Base-by-base conservation (phyloP, 2,113 vertebrate species). In the Oostethus manadensis region DNA sequence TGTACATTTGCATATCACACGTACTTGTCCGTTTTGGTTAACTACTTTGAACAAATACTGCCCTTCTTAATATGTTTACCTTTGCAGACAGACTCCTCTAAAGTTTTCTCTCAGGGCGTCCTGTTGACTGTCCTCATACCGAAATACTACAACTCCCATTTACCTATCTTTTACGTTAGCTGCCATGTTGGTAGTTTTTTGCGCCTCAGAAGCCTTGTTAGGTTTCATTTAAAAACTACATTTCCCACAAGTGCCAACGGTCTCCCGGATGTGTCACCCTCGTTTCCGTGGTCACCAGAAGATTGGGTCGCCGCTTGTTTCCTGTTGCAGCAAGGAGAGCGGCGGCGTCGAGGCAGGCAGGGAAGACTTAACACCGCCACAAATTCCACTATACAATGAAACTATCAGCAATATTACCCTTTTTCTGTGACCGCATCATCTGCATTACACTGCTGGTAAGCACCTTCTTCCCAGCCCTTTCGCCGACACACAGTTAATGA, bases 301-400 rank as follows among this genome's bases (percentile, higher is more conserved):
- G 77, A 73, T 73, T 20, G 62, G 81, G 40, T 82, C 82, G 77
- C 79, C 79, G 79, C 87, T 71, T 73, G 83, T 84, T 90, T 89
- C 88, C 87, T 86, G 82, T 80, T 79, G 76, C 74, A 76, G 70
- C 56, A 66, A 88, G 79, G 73, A 82, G 76, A 89, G 57, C 43
- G 43, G 86, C 82, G 83, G 85, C 81, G 82, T 88, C 85, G 78
- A 84, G 79, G 81, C 71, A 76, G 76, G 84, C 73, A 76, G 82
- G 82, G 74, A 83, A 86, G 68, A 82, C 77, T 74, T 43, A 83
- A 66, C 81, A 84, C 77, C 81, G 83, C 57, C 70, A 78, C 46
- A 60, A 84, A 81, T 73, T 71, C 63, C 50, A 82, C 60, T 86
- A 49, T 89, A 90, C 85, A 84, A 92, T 92, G 90, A 92, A 90